Base-by-base conservation (phyloP, 2,113 vertebrate species). In the Macrotus californicus region DNA sequence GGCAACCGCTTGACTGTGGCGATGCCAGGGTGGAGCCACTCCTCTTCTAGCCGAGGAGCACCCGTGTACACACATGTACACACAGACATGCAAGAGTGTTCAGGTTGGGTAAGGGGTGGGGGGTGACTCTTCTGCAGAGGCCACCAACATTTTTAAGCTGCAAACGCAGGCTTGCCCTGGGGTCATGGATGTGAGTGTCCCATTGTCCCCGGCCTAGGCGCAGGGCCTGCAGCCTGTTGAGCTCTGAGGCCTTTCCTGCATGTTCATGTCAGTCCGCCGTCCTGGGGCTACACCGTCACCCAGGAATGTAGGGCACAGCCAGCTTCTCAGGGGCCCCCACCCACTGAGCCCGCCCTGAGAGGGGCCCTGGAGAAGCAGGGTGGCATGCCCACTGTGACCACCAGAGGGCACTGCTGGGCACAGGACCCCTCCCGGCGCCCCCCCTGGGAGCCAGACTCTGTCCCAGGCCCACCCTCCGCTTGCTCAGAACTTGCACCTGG, bases 341-440 rank as follows among this genome's bases (percentile, higher is more conserved):
- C 5, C 46, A 0, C 41, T 59, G 31, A 22, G 48, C 54, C 43
- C 16, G 18, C 7, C 16, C n/a, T 3, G 29, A 29, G 34, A 72
- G 13, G 59, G 54, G 59, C 84, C 50, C n/a, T 46, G 6, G 41
- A 77, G 81, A 56, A 39, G 22, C 18, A 39, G 75, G 0, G 12
- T 15, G 89, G 16, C 24, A 12, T 92, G 26, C 66, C 48, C 15
- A 22, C 2, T 6, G 2, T 87, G 83, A 34, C 94, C 97, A 92
- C 93, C 76, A 97, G 97, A 52, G 10, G 95, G 2, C 96, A 48
- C 89, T 95, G 89, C 89, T 24, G 94, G 93, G 75, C 91, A 43
- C 19, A 0, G 43, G 61, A 1, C 61, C 61, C 61, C 61, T 4
- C 59, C 59, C 59, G 13, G 26, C 26, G n/a, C 11, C 10, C n/a